Evolutionary conservation across 53 echinoderm and acorn worm species (phyloP), one percentile per base, ranked within the genome.

Genomic region (Mesocentrotus franciscanus): DNA sequence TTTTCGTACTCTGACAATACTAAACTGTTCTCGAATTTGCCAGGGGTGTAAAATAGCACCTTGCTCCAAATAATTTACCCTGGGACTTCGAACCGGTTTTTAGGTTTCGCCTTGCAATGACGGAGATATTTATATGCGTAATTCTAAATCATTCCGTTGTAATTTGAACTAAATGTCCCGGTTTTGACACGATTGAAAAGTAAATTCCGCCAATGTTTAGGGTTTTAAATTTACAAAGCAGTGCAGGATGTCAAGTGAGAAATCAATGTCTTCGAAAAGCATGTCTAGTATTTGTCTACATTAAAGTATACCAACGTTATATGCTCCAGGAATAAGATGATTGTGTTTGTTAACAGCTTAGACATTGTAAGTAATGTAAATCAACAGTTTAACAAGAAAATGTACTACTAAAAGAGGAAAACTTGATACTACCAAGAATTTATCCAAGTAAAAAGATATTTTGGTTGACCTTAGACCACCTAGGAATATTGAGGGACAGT

Each of bases 151-250:
- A 84, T 84, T 84, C 55, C 49, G 49, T 39, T 22, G 84, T 84
- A 84, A 84, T 84, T 22, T 84, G 56, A 55, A 24, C 42, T 84
- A 55, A 22, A 84, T 84, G 20, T 84, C 55, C 84, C 84, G 84
- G 84, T 84, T 84, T 36, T 55, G 84, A 22, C 22, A 84, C 84
- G 84, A 84, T 22, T 84, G 84, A 84, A 84, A 42, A 84, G 84
- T 42, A 55, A 84, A 84, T 84, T 84, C 84, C 84, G 55, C 9
- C 26, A 8, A 42, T 24, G 24, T 84, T 49, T 42, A 20, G 39
- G 84, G 84, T 84, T 84, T 76, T 76, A 11, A 76, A 33, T 15
- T 30, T 12, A 32, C 33, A 76, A 33, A 76, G 76, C 33, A 76
- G 8, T 30, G 12, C 0, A 76, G 76, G 13, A 15, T 76, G 18